Evolutionary conservation across 2,888 invertebrate species (phyloP).

Genomic region (Pecten maximus): DNA sequence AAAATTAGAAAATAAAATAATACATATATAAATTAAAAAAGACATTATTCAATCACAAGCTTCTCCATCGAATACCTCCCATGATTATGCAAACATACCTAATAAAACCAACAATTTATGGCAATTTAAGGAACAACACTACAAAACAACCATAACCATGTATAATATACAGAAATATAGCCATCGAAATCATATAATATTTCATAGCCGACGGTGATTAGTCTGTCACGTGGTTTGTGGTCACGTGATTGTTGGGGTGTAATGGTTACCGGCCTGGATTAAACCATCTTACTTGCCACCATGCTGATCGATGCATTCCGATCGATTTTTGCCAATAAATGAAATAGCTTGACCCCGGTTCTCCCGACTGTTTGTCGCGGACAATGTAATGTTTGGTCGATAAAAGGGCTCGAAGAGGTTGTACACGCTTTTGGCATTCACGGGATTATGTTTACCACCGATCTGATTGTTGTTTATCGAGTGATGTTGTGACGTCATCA

Average conservation of each 20-base stretch:
- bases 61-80: too few species aligned
- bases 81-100: too few species aligned
- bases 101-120: too few species aligned
- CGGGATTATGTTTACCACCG: background rate
- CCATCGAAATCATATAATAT: background rate
- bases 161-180: too few species aligned
- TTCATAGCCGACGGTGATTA: background rate
- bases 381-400: background rate
- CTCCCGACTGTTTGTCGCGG: background rate
- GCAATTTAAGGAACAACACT: too few species aligned
- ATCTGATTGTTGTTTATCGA: background rate
- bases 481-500: background rate
- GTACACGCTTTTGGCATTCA: background rate
- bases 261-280: background rate
- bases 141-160: too few species aligned
- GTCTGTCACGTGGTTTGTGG: background rate
- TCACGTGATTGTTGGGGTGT: background rate
- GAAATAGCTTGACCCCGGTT: background rate
- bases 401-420: background rate
- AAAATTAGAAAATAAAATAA: too few species aligned
- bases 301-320: background rate
- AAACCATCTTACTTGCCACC: background rate
- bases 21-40: too few species aligned
- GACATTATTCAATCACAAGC: too few species aligned
- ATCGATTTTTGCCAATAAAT: slow-evolving; percentile 11